Base-by-base conservation (phyloP, 2,797 vertebrate genomes). In the Aldrovandia affinis region DNA sequence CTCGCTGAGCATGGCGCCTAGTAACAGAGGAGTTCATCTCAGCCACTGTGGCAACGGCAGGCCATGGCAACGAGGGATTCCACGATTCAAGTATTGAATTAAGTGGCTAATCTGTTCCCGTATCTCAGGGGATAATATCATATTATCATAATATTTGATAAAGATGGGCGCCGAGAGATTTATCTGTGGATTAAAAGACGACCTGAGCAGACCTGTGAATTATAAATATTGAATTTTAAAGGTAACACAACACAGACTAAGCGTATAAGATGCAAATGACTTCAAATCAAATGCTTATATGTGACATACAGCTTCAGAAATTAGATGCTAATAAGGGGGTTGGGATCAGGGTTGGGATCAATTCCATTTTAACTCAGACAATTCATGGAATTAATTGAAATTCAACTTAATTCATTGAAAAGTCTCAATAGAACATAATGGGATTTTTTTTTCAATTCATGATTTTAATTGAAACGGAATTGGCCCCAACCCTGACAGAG, bases 111-210 rank as follows among this genome's bases (percentile, higher is more conserved):
- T 61, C 65, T 81, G 63, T 65, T 73, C 63, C 50, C 22, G 14
- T 50, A 52, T 80, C 59, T 80, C 83, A 80, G 57, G 47, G 78
- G 15, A 73, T n/a, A n/a, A n/a, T n/a, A n/a, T n/a, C n/a, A n/a
- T n/a, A n/a, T n/a, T n/a, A n/a, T n/a, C 33, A 20, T 33, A 52
- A n/a, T 44, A 81, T 80, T 84, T 57, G 44, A 84, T 73, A 42
- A 33, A 79, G 47, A 77, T 73, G 50, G n/a, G 47, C 70, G 80
- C 65, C 73, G 30, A 84, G 78, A 84, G 78, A 65, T 84, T 81
- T 80, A 84, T 55, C 44, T 81, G 77, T 12, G 39, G 59, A 83
- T 84, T 42, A 55, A 80, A 84, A 68, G 50, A 52, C 54, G 42
- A 36, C 73, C 15, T 73, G 10, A 73, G 36, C 36, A 83, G 7